Percentiles rank a stretch among this genome's conserved stretches.
phyloP scores from a whole-genome alignment of 2,113 vertebrate species.

The Pycnonotus jocosus region DNA sequence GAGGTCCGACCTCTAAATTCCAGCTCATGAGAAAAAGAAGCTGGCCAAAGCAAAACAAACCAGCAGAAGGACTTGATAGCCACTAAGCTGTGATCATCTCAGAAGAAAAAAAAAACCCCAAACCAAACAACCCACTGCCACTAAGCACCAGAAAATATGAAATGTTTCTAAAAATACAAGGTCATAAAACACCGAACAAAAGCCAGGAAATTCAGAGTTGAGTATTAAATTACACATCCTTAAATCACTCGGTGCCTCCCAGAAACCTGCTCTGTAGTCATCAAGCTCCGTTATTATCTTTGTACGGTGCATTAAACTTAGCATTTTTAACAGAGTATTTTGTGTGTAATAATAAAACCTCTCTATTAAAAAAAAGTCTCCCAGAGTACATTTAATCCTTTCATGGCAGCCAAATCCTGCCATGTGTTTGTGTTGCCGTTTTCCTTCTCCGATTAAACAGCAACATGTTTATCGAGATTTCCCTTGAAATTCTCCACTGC shows the following conservation, averaged over 20 bases:
- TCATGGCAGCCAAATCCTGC: constrained; percentile 36
- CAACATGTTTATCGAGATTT: constrained; percentile 50
- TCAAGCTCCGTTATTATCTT: neutral
- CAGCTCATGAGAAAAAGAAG: neutral
- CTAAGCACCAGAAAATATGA: constrained; percentile 11
- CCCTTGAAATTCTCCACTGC: constrained; percentile 41
- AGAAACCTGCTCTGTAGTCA: neutral
- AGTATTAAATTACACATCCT: constrained; percentile 30
- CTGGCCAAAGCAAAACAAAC: neutral
- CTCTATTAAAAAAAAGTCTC: neutral
- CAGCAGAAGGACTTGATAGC: neutral
- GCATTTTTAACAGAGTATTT: neutral
- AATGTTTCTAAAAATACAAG: constrained; percentile 51
- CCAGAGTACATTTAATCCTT: constrained; percentile 31
- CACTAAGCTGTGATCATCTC: neutral
- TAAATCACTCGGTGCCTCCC: neutral
- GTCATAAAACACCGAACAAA: constrained; percentile 37
- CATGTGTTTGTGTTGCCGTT: constrained; percentile 36
- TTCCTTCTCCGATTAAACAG: constrained; percentile 49
- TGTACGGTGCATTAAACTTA: neutral
- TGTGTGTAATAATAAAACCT: constrained; percentile 6
- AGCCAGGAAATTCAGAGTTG: constrained; percentile 34
- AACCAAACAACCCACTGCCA: neutral
- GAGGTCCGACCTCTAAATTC: neutral
- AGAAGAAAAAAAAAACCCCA: neutral